Base-by-base conservation (phyloP, 2,797 vertebrate species). In the Eidolon dupreanum region DNA sequence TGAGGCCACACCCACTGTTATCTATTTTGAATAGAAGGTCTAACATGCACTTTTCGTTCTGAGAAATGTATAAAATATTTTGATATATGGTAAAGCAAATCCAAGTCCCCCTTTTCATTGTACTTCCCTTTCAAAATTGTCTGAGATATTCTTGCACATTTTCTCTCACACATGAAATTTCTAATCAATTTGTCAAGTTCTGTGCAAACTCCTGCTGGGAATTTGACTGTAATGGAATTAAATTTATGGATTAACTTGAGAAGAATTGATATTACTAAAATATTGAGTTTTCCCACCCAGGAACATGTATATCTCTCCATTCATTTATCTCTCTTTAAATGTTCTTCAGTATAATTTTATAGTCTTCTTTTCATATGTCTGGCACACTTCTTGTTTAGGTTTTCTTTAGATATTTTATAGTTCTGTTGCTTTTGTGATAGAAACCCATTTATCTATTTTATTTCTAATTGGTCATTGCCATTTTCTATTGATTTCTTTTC, bases 171-270 rank as follows among this genome's bases (percentile, higher is more conserved):
- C 3, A 16, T 93, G 90, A 97, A 96, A 93, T 97, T 96, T 96
- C 95, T 93, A 96, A 96, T 94, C 93, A 93, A 87, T 97, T 97
- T 97, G 90, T 94, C 96, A 97, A 93, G 84, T 93, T 96, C 83
- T 96, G 78, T 88, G 84, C 90, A 97, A 96, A 96, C 65, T 93
- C 79, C 83, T 93, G 79, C 95, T 96, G 88, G 82, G 92, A 95
- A 95, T 96, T 96, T 95, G 93, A 95, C 93, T 93, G 81, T 93
- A 84, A 97, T 93, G 93, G 77, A 97, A 93, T 95, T 96, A 97
- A 95, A 97, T 97, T 94, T 94, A 94, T 97, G 88, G 87, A 97
- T 93, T 92, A 93, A 20, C 59, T 83, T 93, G 38, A 28, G 36
- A 97, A 95, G 63, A 94, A 90, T 84, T 90, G 75, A 95, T 95